phyloP scores from a whole-genome alignment of 2,797 vertebrate genomes.

The Tapirus indicus region DNA sequence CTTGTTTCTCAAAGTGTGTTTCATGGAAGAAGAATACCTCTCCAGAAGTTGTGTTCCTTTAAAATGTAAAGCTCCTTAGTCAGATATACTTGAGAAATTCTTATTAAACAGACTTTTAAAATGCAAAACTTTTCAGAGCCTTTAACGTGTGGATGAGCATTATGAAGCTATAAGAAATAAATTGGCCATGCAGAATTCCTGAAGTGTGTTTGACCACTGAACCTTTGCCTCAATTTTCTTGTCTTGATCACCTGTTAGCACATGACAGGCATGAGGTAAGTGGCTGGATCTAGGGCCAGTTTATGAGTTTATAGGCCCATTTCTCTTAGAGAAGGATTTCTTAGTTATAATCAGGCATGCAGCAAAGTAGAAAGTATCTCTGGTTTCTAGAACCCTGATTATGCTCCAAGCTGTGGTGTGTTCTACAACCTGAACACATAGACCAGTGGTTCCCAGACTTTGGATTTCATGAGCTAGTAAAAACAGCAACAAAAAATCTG shows the following conservation, averaged over 20 bases:
- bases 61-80: background rate
- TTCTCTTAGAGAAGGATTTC: background rate
- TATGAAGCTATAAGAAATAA: background rate
- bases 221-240: background rate
- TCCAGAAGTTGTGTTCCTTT: background rate
- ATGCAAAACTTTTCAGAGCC: background rate
- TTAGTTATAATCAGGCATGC: background rate
- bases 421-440: background rate
- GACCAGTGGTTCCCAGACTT: background rate
- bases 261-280: background rate
- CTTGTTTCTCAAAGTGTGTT: background rate
- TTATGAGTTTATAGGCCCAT: background rate
- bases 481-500: background rate
- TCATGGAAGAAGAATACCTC: background rate
- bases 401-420: background rate
- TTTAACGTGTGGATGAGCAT: background rate
- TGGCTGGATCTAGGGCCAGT: background rate
- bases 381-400: background rate
- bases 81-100: background rate
- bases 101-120: background rate
- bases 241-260: background rate
- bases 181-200: too few species aligned
- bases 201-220: background rate
- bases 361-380: background rate
- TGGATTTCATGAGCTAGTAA: background rate